Conservation (phyloP, 2,888 invertebrate genomes). For the Lepidonotus clava region DNA sequence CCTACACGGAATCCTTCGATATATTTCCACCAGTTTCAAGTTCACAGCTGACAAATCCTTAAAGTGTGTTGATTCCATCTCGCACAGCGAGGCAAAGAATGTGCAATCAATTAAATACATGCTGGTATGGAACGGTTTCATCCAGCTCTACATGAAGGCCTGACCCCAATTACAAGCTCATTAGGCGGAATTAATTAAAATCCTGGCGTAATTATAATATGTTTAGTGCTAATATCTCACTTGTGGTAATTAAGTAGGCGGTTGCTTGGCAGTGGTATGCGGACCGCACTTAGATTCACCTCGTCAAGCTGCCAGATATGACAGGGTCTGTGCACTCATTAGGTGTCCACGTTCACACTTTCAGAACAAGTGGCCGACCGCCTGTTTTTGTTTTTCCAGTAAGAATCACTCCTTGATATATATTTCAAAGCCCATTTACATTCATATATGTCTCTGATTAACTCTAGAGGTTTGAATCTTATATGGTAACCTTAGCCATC, state of each 20-base stretch:
- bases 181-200: slow-evolving; percentile 49
- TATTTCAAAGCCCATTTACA: no score
- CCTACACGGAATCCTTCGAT: no score
- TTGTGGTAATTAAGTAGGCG: slow-evolving; percentile 38
- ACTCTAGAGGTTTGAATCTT: neutral
- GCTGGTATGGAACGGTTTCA: slow-evolving; percentile 6
- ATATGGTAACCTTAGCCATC: neutral
- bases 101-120: neutral
- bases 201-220: slow-evolving; percentile 43
- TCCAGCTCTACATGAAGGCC: no score
- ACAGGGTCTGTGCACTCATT: slow-evolving; percentile 3
- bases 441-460: neutral
- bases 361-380: neutral
- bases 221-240: slow-evolving; percentile 50
- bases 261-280: slow-evolving; percentile 33
- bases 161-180: slow-evolving; percentile 45
- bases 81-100: neutral
- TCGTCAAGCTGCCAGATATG: slow-evolving; percentile 19
- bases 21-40: no score
- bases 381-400: neutral
- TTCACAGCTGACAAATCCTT: no score
- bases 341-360: neutral
- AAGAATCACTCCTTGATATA: neutral
- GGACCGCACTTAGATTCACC: slow-evolving; percentile 15
- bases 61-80: no score